These are phyloP conservation scores for Autographa pulchrina DNA, from an alignment of 2,888 invertebrate species.

Conservation along the genomic window DNA sequence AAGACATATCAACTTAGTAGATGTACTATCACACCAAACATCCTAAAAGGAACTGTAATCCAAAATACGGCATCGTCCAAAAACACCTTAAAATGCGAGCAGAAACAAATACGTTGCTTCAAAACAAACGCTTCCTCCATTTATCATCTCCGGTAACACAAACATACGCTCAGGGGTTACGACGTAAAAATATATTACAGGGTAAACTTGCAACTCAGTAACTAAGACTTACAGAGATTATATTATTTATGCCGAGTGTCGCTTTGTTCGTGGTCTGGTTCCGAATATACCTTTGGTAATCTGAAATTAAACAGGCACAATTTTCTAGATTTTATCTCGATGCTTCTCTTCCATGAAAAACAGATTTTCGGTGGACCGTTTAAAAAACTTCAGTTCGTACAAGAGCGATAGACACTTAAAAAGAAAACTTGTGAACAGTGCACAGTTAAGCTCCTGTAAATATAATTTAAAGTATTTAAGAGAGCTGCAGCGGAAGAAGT, in stretches of 20 bases:
- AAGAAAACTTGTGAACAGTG: slow-evolving; percentile 9
- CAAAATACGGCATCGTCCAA: slow-evolving; percentile 4
- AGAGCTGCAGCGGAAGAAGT: slow-evolving; percentile 32
- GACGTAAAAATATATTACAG: slow-evolving; percentile 51
- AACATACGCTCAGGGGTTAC: slow-evolving; percentile 40
- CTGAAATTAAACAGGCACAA: background rate
- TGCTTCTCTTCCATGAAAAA: no score
- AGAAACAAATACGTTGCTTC: slow-evolving; percentile 2
- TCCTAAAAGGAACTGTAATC: background rate
- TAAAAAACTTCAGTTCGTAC: background rate
- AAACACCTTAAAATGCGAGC: background rate
- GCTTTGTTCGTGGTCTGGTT: background rate
- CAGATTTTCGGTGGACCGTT: no score
- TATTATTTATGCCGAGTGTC: slow-evolving; percentile 10
- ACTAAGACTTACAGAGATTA: slow-evolving; percentile 57
- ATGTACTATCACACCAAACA: background rate
- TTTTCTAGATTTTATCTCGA: no score
- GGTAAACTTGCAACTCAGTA: slow-evolving; percentile 49
- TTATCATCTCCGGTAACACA: slow-evolving; percentile 42
- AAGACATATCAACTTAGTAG: no score
- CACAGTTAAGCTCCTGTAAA: slow-evolving; percentile 27
- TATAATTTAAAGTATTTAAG: slow-evolving; percentile 15
- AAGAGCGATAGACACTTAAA: background rate
- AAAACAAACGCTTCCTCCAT: slow-evolving; percentile 33
- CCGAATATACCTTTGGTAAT: background rate